phyloP scores from a whole-genome alignment of 2,888 invertebrate species.

The Heliconius sara region DNA sequence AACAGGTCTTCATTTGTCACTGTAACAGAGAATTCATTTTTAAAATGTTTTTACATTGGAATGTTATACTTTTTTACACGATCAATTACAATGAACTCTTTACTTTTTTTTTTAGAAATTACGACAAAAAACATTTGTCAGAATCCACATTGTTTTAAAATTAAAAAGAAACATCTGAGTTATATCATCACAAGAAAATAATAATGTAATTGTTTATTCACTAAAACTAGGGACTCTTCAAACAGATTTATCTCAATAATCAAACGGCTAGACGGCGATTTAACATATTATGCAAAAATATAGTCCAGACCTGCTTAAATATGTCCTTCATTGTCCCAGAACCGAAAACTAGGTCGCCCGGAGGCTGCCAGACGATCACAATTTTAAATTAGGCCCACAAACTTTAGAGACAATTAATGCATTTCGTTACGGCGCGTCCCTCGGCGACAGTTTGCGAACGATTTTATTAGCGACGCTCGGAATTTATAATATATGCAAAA shows the following conservation, averaged over 20 bases:
- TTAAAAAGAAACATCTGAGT: too few species aligned
- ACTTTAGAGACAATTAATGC: slow-evolving; percentile 53
- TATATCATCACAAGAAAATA: neutral
- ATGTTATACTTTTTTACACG: neutral
- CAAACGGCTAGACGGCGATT: slow-evolving; percentile 69
- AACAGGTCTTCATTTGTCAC: slow-evolving; percentile 13
- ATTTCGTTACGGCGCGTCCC: slow-evolving; percentile 48
- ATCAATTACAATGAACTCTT: too few species aligned
- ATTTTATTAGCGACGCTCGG: slow-evolving; percentile 49
- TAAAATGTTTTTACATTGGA: neutral
- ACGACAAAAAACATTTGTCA: too few species aligned
- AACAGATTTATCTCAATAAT: slow-evolving; percentile 54
- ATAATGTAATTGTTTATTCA: slow-evolving; percentile 24
- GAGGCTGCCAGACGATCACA: slow-evolving; percentile 79
- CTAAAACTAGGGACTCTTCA: slow-evolving; percentile 25
- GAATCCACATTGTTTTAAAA: too few species aligned
- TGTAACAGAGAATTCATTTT: slow-evolving; percentile 5
- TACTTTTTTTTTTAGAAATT: too few species aligned
- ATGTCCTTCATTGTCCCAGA: slow-evolving; percentile 74
- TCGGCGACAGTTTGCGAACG: slow-evolving; percentile 45
- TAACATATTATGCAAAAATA: slow-evolving; percentile 73
- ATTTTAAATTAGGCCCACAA: slow-evolving; percentile 78
- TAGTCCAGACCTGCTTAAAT: slow-evolving; percentile 71
- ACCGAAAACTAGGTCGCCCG: slow-evolving; percentile 76
- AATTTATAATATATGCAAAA: slow-evolving; percentile 10